These are phyloP conservation scores for fruit fly (Drosophila melanogaster) DNA, from an alignment of 1,140 invertebrate species.

Conservation along the genomic window DNA sequence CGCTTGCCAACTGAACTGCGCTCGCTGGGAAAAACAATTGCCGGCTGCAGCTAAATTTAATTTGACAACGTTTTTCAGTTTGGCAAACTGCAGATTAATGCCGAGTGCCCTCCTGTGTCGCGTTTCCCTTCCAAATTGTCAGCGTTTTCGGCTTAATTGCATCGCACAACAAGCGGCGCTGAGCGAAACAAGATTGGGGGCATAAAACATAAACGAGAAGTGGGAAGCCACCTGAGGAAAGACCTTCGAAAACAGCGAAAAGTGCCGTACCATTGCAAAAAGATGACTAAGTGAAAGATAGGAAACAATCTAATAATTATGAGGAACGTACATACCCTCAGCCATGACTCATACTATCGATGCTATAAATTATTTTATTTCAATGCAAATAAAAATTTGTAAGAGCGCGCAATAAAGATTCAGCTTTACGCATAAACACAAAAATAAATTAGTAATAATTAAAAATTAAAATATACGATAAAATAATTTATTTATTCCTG, in stretches of 20 bases:
- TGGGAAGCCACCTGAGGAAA: conserved; percentile 21
- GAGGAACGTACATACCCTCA: neutral
- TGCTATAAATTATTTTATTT: too few species aligned
- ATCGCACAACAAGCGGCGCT: conserved; percentile 41
- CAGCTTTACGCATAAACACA: neutral
- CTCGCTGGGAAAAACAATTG: conserved; percentile 39
- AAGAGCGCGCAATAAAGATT: neutral
- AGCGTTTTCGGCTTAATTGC: conserved; percentile 68
- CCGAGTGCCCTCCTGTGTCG: conserved; percentile 24
- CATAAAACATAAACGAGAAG: conserved; percentile 7
- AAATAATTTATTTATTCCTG: conserved; percentile 12
- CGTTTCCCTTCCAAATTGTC: conserved; percentile 61
- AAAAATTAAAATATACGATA: conserved; percentile 1
- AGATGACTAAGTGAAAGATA: neutral
- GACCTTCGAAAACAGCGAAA: conserved; percentile 8
- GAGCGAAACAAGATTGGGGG: conserved; percentile 11
- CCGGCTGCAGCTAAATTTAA: conserved; percentile 73
- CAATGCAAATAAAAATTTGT: neutral
- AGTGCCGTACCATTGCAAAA: conserved; percentile 1
- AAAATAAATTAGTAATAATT: conserved; percentile 8
- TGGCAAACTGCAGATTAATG: conserved; percentile 63
- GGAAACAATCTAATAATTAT: neutral
- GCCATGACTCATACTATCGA: neutral
- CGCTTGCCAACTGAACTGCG: conserved; percentile 43
- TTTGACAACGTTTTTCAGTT: conserved; percentile 52